These are phyloP conservation scores for Cryptus viduatorius DNA, from an alignment of 2,888 invertebrate species.

Conservation along the genomic window DNA sequence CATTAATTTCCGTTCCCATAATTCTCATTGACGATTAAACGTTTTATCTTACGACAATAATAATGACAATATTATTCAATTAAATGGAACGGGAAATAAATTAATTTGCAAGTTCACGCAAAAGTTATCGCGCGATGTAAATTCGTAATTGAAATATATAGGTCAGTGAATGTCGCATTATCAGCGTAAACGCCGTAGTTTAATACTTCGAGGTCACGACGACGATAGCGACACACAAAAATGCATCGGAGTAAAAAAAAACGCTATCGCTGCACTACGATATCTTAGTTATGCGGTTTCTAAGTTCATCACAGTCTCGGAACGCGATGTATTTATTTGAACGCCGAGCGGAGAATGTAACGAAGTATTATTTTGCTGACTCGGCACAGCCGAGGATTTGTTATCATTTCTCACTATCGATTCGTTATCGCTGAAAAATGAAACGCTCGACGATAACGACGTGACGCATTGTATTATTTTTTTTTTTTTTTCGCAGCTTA, in stretches of 20 bases:
- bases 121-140: slow-evolving; percentile 32
- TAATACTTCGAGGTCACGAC: slow-evolving; percentile 12
- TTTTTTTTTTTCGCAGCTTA: background rate
- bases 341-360: background rate
- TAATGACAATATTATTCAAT: slow-evolving; percentile 19
- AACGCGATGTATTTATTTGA: background rate
- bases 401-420: background rate
- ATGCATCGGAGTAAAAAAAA: slow-evolving; percentile 2
- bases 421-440: background rate
- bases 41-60: background rate
- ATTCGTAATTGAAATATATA: slow-evolving; percentile 15
- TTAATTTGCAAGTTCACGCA: slow-evolving; percentile 60
- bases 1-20: background rate
- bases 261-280: slow-evolving; percentile 2
- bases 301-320: background rate
- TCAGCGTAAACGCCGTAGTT: background rate
- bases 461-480: background rate
- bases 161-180: slow-evolving; percentile 13
- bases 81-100: background rate
- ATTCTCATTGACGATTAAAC: background rate
- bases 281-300: background rate
- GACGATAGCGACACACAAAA: slow-evolving; percentile 32
- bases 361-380: slow-evolving; percentile 4
- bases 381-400: background rate
- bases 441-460: background rate